Percentiles rank a stretch among this genome's conserved stretches.
Conservation (phyloP, 2,113 vertebrate genomes). For the Gadus macrocephalus region DNA sequence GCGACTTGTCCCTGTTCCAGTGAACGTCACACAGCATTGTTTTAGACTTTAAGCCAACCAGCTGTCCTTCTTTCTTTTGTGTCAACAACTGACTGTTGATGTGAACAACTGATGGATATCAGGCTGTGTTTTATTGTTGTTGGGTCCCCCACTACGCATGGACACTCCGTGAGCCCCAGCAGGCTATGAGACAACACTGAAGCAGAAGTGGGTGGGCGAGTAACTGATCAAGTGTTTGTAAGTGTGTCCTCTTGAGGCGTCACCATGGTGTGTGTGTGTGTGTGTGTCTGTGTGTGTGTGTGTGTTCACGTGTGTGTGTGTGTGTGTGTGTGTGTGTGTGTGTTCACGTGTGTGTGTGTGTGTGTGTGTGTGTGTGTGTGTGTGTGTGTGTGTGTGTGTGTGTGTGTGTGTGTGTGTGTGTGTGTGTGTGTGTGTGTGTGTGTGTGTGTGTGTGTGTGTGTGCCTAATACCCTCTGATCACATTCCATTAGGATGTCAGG, state of each 20-base stretch:
- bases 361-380: conserved; percentile 3
- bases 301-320: background rate
- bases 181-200: too few species aligned
- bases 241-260: conserved; percentile 23
- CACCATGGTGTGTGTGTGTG: conserved; percentile 37
- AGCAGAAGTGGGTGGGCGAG: too few species aligned
- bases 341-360: too few species aligned
- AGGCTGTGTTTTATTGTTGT: too few species aligned
- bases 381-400: background rate
- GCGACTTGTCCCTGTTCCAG: too few species aligned
- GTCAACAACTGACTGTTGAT: too few species aligned
- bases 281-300: conserved; percentile 25
- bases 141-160: too few species aligned
- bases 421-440: conserved; percentile 20
- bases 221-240: background rate
- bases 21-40: too few species aligned
- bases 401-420: conserved; percentile 7
- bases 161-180: too few species aligned
- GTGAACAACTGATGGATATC: too few species aligned
- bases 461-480: conserved; percentile 45
- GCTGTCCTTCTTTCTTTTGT: too few species aligned
- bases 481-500: conserved; percentile 50
- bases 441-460: conserved; percentile 16
- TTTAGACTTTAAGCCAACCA: too few species aligned
- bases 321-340: background rate